Evolutionary conservation across 2,797 vertebrate species (phyloP), one percentile per base, ranked within the genome.

Genomic region (Nannoperca australis): DNA sequence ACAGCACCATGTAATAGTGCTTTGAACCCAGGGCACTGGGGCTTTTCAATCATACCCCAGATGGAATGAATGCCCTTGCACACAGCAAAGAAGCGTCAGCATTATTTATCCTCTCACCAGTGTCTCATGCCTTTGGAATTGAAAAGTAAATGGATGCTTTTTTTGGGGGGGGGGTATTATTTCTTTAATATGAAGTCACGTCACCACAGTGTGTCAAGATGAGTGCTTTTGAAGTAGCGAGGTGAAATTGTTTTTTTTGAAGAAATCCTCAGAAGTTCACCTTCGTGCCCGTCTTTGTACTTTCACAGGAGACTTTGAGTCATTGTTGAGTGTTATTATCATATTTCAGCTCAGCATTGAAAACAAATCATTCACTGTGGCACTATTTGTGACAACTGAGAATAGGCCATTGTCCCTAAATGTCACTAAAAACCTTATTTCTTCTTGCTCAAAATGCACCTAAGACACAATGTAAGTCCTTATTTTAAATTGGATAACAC

Each of bases 11-110:
- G 92, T 93, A 94, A 93, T 91, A 86, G 88, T 45, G 71, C 88
- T 91, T 87, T 93, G 91, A 92, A 94, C 93, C 80, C 15, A 17
- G 79, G 88, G 87, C 83, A 85, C 81, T 71, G 79, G 78, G 89
- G 80, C 81, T 92, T 94, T 94, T 93, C 92, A 94, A 93, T 94
- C 90, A 91, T 83, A 79, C 62, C 77, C 79, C 70, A 83, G 85
- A 92, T 85, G 76, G 88, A 92, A 92, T 71, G 88, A 89, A 75
- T 77, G 80, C 73, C 88, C 80, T 90, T 87, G 82, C 84, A 81
- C 77, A 82, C n/a, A 60, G 77, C 65, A 30, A 76, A 86, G 76
- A 54, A 68, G 73, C 59, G 15, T 83, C 81, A 77, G 74, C 82
- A 84, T 91, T 89, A 91, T 91, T 92, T 89, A 90, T 93, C 68